Evolutionary conservation across 2,888 invertebrate species (phyloP).

Genomic region (Chalcis sispes): DNA sequence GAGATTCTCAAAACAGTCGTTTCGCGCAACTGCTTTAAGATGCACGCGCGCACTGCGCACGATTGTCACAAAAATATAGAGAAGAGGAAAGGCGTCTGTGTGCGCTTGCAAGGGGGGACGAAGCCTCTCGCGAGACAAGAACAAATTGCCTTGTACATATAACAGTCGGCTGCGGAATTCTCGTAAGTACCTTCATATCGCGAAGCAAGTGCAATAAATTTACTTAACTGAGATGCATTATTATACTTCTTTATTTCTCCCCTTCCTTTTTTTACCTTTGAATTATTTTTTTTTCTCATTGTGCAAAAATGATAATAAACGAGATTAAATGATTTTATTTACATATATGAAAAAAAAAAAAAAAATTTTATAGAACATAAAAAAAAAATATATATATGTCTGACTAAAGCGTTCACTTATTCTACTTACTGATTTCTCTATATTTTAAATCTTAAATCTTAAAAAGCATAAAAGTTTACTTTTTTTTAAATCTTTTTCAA

Average conservation of each 20-base stretch:
- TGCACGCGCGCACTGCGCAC: neutral
- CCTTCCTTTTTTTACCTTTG: neutral
- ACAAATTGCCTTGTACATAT: constrained; percentile 50
- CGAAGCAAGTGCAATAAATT: constrained; percentile 51
- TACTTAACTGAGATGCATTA: constrained; percentile 40
- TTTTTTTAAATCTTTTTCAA: too few relatives aligned
- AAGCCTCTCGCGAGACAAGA: constrained; percentile 33
- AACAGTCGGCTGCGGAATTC: constrained; percentile 38
- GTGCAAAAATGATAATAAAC: too few relatives aligned
- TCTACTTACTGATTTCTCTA: too few relatives aligned
- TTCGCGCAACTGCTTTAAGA: neutral
- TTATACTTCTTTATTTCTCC: neutral
- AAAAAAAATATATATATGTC: too few relatives aligned
- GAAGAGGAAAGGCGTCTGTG: neutral
- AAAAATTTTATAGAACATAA: too few relatives aligned
- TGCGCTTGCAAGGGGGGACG: constrained; percentile 2
- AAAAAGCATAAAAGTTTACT: too few relatives aligned
- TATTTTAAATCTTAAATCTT: too few relatives aligned
- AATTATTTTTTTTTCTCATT: too few relatives aligned
- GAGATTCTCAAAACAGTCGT: neutral
- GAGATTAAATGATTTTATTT: too few relatives aligned
- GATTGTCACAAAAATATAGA: neutral
- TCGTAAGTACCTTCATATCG: constrained; percentile 42
- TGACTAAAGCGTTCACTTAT: too few relatives aligned
- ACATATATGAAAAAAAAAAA: too few relatives aligned